Percentiles rank a stretch among this genome's conserved stretches.
Evolutionary conservation across 2,797 vertebrate genomes (phyloP).

Genomic region (Chloroceryle inda): DNA sequence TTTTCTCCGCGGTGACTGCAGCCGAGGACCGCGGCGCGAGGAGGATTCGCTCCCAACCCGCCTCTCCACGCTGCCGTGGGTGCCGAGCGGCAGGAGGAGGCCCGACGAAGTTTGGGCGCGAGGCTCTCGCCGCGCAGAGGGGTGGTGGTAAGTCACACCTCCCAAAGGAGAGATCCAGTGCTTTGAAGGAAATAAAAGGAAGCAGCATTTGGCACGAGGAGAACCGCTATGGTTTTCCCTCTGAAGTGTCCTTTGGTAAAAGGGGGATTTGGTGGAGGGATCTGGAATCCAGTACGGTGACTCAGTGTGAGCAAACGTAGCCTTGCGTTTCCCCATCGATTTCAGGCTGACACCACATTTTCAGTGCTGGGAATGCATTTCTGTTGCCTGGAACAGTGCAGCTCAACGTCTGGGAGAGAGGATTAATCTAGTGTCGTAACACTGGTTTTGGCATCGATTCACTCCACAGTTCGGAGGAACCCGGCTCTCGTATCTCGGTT

Average conservation of each 20-base stretch:
- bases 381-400: not conserved
- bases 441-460: not conserved
- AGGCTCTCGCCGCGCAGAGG: not conserved
- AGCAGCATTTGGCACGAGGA: not conserved
- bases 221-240: not conserved
- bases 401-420: not conserved
- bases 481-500: not conserved
- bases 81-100: not conserved
- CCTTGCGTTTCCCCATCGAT: not conserved
- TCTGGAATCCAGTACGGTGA: rapidly evolving
- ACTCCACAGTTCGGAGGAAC: not conserved
- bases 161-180: not conserved
- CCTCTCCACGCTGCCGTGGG: not conserved
- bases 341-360: not conserved
- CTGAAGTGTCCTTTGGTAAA: not conserved
- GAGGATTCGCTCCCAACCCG: not conserved
- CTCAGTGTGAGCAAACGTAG: not conserved
- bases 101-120: not conserved
- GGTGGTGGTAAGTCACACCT: not conserved
- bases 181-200: not conserved
- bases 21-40: not conserved
- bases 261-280: not conserved
- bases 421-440: not conserved
- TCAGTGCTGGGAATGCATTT: not conserved
- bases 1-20: slow-evolving; percentile 42